A percentile compares a stretch with the other conserved stretches of the same genome.
phyloP scores from a whole-genome alignment of 2,888 invertebrate genomes.

The Hipparchia sbordonii region DNA sequence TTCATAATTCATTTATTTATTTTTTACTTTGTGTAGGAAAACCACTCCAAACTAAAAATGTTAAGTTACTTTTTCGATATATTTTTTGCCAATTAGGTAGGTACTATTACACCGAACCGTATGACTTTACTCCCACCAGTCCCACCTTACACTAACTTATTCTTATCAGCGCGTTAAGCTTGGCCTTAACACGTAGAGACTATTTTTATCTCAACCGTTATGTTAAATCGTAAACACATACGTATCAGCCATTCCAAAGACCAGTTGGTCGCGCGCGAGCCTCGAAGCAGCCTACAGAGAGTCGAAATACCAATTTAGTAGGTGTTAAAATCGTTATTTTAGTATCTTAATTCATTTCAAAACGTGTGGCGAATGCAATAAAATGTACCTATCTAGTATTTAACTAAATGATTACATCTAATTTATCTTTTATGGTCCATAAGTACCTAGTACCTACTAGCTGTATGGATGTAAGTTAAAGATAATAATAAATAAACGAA shows the following conservation, averaged over 20 bases:
- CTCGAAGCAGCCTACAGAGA: slow-evolving; percentile 37
- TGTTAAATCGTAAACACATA: slow-evolving; percentile 37
- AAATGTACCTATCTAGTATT: slow-evolving; percentile 16
- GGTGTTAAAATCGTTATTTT: neutral
- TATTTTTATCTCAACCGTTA: slow-evolving; percentile 71
- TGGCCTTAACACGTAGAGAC: slow-evolving; percentile 48
- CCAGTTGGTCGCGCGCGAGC: slow-evolving; percentile 41
- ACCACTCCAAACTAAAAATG: too few relatives aligned
- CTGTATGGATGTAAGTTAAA: too few relatives aligned
- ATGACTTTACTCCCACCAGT: too few relatives aligned
- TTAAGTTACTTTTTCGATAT: too few relatives aligned
- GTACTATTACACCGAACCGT: too few relatives aligned
- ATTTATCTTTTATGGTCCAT: neutral
- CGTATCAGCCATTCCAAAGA: slow-evolving; percentile 40
- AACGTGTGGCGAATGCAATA: slow-evolving; percentile 3
- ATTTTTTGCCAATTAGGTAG: too few relatives aligned
- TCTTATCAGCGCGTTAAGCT: slow-evolving; percentile 2
- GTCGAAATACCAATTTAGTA: slow-evolving; percentile 3
- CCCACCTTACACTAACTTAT: neutral
- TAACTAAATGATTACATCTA: slow-evolving; percentile 5
- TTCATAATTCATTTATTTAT: too few relatives aligned
- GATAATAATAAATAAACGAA: too few relatives aligned
- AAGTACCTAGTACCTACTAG: neutral
- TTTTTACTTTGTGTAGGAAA: too few relatives aligned
- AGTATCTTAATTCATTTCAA: slow-evolving; percentile 1